Conservation (phyloP, 2,797 vertebrate species). For the Forpus xanthops region DNA sequence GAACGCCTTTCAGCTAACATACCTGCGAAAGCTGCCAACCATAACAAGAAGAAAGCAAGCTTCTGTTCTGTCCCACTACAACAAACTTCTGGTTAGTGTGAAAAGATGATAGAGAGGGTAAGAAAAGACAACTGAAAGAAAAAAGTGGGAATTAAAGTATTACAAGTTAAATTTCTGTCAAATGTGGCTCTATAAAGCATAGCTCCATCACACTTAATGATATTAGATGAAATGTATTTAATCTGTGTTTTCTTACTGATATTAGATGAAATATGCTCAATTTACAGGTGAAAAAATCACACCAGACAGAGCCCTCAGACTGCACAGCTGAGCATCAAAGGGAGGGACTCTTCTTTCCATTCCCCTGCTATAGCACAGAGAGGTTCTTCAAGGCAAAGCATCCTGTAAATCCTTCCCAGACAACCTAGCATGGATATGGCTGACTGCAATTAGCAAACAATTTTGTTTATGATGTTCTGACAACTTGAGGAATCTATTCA, state of each 20-base stretch:
- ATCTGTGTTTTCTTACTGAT: neutral
- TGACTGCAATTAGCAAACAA: conserved; percentile 54
- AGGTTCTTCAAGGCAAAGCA: conserved; percentile 13
- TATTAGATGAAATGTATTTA: neutral
- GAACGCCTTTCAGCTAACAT: neutral
- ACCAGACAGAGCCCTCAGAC: neutral
- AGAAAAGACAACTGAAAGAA: neutral
- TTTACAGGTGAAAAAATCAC: conserved; percentile 18
- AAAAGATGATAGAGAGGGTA: neutral
- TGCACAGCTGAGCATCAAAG: neutral
- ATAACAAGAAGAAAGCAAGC: conserved; percentile 27
- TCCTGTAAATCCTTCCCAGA: conserved; percentile 34
- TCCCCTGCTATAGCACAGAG: neutral
- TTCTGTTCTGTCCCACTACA: conserved; percentile 8
- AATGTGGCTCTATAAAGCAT: neutral
- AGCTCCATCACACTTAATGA: neutral
- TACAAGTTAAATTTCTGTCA: neutral
- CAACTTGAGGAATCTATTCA: conserved; percentile 51
- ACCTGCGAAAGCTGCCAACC: conserved; percentile 7
- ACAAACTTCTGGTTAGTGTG: neutral
- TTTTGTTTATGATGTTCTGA: conserved; percentile 60
- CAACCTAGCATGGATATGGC: conserved; percentile 4
- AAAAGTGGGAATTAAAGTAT: neutral
- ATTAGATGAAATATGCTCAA: neutral
- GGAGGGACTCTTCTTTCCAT: neutral